Conservation (phyloP, 1,140 invertebrate species). For the Dendrolimus punctatus region DNA sequence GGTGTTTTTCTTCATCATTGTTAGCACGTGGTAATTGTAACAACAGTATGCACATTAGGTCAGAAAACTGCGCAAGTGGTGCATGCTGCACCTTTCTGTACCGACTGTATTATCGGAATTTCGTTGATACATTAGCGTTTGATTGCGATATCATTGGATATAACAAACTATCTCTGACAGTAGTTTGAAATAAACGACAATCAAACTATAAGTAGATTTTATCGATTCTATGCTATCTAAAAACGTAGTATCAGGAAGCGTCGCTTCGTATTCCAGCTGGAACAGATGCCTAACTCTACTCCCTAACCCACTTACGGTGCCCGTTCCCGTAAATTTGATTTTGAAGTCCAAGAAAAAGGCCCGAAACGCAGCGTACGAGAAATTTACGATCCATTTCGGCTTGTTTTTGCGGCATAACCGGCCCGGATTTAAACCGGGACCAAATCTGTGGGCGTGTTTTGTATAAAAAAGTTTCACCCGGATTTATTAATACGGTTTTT, state of each 20-base stretch:
- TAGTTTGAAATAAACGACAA: no score
- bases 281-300: not conserved
- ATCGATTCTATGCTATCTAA: not conserved
- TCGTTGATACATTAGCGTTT: no score
- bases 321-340: conserved; percentile 25
- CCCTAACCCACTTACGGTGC: conserved; percentile 14
- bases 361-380: conserved; percentile 15
- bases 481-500: conserved; percentile 1
- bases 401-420: conserved; percentile 33
- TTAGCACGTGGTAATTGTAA: no score
- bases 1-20: no score
- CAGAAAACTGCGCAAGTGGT: no score
- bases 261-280: not conserved
- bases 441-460: conserved; percentile 30
- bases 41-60: no score
- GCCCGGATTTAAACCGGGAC: conserved; percentile 25
- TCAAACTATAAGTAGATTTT: no score
- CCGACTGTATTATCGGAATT: no score
- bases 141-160: no score
- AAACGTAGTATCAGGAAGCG: not conserved
- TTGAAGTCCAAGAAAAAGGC: conserved; percentile 30
- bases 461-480: not conserved
- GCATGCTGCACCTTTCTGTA: no score
- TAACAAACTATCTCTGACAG: no score
- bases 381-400: conserved; percentile 29